Conservation (phyloP, 2,113 vertebrate genomes). For the Dipodomys ordii region DNA sequence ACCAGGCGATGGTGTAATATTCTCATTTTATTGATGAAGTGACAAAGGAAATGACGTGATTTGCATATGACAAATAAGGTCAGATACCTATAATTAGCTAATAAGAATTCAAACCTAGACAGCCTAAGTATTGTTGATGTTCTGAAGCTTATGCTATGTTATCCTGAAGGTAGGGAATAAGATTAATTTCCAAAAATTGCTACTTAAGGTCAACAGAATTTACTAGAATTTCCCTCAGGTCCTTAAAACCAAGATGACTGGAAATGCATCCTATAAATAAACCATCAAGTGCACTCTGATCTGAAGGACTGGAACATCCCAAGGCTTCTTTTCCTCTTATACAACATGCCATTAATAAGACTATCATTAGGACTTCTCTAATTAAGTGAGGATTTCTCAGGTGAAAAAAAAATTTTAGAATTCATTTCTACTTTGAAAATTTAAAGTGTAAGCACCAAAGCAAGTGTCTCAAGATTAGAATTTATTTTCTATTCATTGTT, state of each 20-base stretch:
- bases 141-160: neutral
- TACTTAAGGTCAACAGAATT: conserved; percentile 25
- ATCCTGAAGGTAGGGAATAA: neutral
- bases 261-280: conserved; percentile 22
- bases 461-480: conserved; percentile 6
- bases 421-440: conserved; percentile 56
- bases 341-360: conserved; percentile 7
- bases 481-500: conserved; percentile 54
- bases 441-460: conserved; percentile 18
- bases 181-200: conserved; percentile 51
- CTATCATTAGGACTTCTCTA: conserved; percentile 23
- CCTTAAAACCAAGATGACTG: conserved; percentile 31
- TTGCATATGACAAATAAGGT: conserved; percentile 47
- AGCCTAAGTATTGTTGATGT: neutral
- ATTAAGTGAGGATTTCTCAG: conserved; percentile 50
- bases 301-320: conserved; percentile 17
- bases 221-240: conserved; percentile 9
- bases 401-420: conserved; percentile 38
- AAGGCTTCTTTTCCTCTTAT: conserved; percentile 39
- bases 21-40: conserved; percentile 29
- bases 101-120: conserved; percentile 22
- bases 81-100: conserved; percentile 24
- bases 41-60: conserved; percentile 3
- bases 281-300: conserved; percentile 30
- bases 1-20: neutral